These are phyloP conservation scores for Boulengeromyrus knoepffleri DNA, from an alignment of 2,113 vertebrate genomes.

Conservation along the genomic window DNA sequence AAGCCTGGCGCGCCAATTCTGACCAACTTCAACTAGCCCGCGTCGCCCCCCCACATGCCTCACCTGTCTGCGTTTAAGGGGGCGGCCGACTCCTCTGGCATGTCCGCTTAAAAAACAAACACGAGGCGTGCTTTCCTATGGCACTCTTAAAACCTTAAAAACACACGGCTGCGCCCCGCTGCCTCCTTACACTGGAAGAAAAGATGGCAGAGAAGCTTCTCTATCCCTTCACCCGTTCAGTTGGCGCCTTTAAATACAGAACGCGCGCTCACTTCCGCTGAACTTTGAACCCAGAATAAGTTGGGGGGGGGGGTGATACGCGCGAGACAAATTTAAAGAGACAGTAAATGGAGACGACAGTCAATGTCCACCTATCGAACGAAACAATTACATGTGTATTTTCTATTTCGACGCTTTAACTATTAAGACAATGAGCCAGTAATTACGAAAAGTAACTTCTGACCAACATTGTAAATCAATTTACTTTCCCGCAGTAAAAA, in stretches of 20 bases:
- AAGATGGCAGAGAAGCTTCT: constrained; percentile 28
- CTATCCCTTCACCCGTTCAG: constrained; percentile 35
- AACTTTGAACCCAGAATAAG: constrained; percentile 33
- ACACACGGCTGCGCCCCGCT: neutral
- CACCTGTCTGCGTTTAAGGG: constrained; percentile 51
- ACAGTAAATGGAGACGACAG: neutral
- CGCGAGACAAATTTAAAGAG: constrained; percentile 64
- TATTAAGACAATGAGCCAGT: neutral
- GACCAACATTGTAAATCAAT: neutral
- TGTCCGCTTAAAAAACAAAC: constrained; percentile 25
- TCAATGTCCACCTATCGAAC: no score
- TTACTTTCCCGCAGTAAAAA: neutral
- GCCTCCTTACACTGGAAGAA: neutral
- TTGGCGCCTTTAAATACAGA: constrained; percentile 72
- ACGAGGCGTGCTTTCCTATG: neutral
- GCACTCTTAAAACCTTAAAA: neutral
- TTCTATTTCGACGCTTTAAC: neutral
- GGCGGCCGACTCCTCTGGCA: constrained; percentile 58
- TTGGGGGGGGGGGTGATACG: constrained; percentile 30
- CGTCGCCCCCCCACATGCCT: constrained; percentile 13
- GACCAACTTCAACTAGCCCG: neutral
- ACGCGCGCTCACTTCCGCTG: constrained; percentile 55
- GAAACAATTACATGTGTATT: neutral
- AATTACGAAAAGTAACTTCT: neutral
- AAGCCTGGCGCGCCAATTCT: neutral